Conservation (phyloP, 2,888 invertebrate genomes). For the Sinelater perroti region DNA sequence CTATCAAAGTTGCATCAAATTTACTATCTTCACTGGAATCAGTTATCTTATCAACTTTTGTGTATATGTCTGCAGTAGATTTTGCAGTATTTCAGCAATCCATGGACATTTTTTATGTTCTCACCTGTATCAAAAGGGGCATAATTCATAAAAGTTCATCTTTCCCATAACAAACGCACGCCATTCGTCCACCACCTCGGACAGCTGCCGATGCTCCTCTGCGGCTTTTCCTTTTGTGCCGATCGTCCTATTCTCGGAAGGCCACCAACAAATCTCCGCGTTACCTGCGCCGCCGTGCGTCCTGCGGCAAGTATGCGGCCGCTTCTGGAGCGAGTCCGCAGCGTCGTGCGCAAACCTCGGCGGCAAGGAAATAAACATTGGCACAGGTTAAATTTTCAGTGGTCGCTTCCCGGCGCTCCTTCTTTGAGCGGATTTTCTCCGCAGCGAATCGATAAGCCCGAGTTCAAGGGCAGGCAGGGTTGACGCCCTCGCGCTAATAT, state of each 20-base stretch:
- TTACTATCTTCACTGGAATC: too few relatives aligned
- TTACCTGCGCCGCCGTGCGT: conserved; percentile 40
- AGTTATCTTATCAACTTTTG: too few relatives aligned
- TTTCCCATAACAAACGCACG: too few relatives aligned
- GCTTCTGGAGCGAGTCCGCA: conserved; percentile 10
- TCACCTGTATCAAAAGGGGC: too few relatives aligned
- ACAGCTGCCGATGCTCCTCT: conserved; percentile 22
- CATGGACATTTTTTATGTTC: too few relatives aligned
- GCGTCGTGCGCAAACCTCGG: too few relatives aligned
- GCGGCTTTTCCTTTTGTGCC: conserved; percentile 27
- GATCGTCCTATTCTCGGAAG: conserved; percentile 40
- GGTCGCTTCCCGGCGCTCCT: too few relatives aligned
- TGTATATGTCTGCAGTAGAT: too few relatives aligned
- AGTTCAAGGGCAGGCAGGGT: conserved; percentile 46
- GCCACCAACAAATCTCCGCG: conserved; percentile 41
- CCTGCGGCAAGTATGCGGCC: conserved; percentile 28
- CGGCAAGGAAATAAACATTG: too few relatives aligned
- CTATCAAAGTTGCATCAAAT: too few relatives aligned
- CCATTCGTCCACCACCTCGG: conserved; percentile 13
- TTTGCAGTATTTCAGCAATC: too few relatives aligned
- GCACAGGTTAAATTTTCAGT: conserved; percentile 14
- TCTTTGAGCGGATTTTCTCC: conserved; percentile 8
- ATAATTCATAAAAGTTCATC: too few relatives aligned
- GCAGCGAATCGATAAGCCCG: conserved; percentile 35
- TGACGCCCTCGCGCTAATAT: conserved; percentile 39